Conservation (phyloP, 1,140 invertebrate species). For the Berghia stephanieae region DNA sequence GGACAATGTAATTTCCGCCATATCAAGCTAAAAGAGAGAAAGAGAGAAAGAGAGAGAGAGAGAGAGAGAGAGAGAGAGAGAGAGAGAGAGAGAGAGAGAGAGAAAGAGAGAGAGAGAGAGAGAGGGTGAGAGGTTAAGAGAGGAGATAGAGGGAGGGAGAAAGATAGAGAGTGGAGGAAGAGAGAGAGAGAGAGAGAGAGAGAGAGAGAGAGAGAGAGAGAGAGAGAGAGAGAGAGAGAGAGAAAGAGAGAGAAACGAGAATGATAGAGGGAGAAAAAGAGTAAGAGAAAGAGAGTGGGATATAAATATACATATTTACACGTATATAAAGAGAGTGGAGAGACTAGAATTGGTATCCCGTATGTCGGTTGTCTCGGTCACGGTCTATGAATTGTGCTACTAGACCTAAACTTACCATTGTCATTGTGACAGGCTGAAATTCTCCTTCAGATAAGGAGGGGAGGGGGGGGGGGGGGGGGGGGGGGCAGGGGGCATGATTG, state of each 20-base stretch:
- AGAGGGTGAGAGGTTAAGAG: constrained; percentile 10
- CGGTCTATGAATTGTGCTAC: too few species aligned
- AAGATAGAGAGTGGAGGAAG: not conserved
- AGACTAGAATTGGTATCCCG: too few species aligned
- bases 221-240: not conserved
- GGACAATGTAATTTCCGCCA: too few species aligned
- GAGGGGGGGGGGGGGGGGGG: too few species aligned
- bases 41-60: constrained; percentile 20
- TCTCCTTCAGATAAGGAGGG: too few species aligned
- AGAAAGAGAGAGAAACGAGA: not conserved
- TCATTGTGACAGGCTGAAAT: too few species aligned
- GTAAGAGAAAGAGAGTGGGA: not conserved
- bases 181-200: not conserved
- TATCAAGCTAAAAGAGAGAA: not conserved
- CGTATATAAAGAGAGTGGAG: too few species aligned
- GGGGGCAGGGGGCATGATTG: too few species aligned
- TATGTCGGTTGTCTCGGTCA: too few species aligned
- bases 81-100: not conserved
- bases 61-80: constrained; percentile 19
- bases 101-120: not conserved
- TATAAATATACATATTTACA: too few species aligned
- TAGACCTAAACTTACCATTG: too few species aligned
- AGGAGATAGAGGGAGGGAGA: not conserved
- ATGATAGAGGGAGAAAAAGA: not conserved
- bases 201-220: constrained; percentile 22